These are phyloP conservation scores for Drymodes brunneopygia DNA, from an alignment of 2,113 vertebrate species.

Conservation along the genomic window DNA sequence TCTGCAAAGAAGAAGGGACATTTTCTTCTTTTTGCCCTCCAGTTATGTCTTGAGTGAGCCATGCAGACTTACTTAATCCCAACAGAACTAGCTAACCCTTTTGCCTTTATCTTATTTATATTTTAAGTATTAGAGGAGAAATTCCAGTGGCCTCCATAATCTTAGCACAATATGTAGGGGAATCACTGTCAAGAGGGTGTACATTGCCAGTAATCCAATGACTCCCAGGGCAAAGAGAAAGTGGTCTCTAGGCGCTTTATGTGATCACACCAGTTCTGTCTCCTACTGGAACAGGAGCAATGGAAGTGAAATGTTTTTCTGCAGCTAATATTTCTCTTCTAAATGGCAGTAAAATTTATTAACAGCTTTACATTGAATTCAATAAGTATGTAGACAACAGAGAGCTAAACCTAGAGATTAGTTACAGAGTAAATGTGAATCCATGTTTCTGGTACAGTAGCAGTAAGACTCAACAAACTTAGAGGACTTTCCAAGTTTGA, in stretches of 20 bases:
- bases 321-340: not conserved
- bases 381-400: not conserved
- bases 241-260: not conserved
- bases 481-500: not conserved
- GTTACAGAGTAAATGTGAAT: not conserved
- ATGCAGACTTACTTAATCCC: not conserved
- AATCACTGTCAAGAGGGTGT: not conserved
- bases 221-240: not conserved
- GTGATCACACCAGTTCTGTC: not conserved
- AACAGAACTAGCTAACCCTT: not conserved
- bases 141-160: not conserved
- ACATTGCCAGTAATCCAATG: not conserved
- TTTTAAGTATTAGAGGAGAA: not conserved
- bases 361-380: not conserved
- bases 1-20: not conserved
- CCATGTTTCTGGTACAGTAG: not conserved
- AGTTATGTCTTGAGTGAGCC: not conserved
- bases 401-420: not conserved
- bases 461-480: not conserved
- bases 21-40: not conserved
- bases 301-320: not conserved
- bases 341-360: not conserved
- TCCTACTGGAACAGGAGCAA: not conserved
- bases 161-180: not conserved
- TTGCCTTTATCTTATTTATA: not conserved